These are phyloP conservation scores for Dione juno DNA, from an alignment of 2,888 invertebrate genomes.

Conservation along the genomic window DNA sequence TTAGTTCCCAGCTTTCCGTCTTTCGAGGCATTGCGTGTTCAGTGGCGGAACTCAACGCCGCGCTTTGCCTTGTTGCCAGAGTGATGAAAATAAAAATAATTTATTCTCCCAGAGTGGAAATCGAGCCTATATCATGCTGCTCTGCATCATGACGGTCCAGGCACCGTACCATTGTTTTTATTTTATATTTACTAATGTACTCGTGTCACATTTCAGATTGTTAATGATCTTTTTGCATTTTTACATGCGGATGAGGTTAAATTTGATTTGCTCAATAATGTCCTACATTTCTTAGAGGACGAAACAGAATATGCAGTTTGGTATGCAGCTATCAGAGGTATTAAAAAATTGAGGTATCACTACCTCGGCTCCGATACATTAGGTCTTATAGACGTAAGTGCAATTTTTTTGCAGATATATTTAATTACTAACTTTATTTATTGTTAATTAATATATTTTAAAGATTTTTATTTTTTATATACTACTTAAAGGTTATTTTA, in stretches of 20 bases:
- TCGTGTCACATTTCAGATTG: constrained; percentile 67
- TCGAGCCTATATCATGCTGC: no score
- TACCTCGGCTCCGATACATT: constrained; percentile 62
- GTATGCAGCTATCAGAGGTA: constrained; percentile 84
- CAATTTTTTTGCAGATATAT: background rate
- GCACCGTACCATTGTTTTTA: no score
- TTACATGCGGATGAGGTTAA: constrained; percentile 84
- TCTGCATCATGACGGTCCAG: no score
- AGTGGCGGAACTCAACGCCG: no score
- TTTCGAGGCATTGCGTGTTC: no score
- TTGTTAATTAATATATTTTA: no score
- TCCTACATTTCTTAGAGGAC: constrained; percentile 85
- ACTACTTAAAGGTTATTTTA: background rate
- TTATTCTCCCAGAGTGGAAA: no score
- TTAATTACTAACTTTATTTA: background rate
- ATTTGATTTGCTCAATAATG: constrained; percentile 83
- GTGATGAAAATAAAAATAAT: no score
- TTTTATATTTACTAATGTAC: background rate
- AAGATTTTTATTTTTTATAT: no score
- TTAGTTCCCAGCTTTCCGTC: background rate
- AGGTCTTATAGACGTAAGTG: constrained; percentile 62
- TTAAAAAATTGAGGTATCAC: constrained; percentile 69
- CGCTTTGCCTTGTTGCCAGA: no score
- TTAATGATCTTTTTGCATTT: constrained; percentile 90
- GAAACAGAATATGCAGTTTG: constrained; percentile 90